Conservation (phyloP, 2,113 vertebrate genomes). For the Saccopteryx leptura region DNA sequence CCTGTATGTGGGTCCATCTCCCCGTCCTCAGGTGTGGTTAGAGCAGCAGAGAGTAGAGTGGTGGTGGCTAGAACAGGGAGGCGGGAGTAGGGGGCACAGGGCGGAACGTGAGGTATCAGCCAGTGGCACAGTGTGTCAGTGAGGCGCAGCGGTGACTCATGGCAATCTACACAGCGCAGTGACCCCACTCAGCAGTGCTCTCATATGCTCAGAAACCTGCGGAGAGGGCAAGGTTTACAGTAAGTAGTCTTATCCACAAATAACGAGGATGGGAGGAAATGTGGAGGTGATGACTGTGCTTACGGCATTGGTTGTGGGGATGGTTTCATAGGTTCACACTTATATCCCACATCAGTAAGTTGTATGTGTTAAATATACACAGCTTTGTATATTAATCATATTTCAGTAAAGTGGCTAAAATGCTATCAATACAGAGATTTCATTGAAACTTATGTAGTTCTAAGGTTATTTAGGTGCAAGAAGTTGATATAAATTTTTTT, state of each 20-base stretch:
- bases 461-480: background rate
- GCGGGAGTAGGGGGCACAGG: background rate
- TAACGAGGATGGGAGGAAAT: background rate
- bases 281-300: background rate
- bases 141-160: background rate
- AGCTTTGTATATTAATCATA: background rate
- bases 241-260: too few species aligned
- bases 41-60: background rate
- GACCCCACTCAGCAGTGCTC: too few species aligned
- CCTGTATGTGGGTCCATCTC: background rate
- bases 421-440: background rate
- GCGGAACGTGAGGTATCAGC: background rate
- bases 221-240: background rate
- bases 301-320: background rate
- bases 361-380: background rate
- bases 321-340: background rate
- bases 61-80: too few species aligned
- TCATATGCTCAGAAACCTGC: background rate
- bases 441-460: background rate
- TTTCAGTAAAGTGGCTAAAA: background rate
- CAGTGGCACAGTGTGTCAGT: background rate
- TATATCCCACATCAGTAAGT: background rate
- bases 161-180: background rate
- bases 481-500: background rate
- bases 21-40: background rate